These are phyloP conservation scores for Osmerus eperlanus DNA, from an alignment of 2,113 vertebrate genomes.

Conservation along the genomic window DNA sequence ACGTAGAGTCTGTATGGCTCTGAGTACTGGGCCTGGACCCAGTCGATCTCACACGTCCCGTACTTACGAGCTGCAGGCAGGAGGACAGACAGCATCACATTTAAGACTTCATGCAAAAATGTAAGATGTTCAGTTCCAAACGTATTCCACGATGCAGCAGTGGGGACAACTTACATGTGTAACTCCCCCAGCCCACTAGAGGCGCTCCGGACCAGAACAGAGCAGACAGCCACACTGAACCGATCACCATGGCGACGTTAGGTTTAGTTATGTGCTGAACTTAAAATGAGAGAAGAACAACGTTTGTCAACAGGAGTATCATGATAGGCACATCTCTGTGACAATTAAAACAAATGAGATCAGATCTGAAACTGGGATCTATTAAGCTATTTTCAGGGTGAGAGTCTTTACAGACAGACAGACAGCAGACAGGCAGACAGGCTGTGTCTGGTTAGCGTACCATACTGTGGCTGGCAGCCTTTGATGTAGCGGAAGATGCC, in stretches of 20 bases:
- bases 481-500: constrained; percentile 61
- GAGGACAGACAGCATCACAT: not conserved
- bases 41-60: constrained; percentile 37
- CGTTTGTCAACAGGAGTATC: not conserved
- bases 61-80: constrained; percentile 30
- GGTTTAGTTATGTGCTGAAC: constrained; percentile 36
- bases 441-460: constrained; percentile 34
- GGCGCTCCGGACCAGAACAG: constrained; percentile 51
- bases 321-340: too few species aligned
- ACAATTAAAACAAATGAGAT: constrained; percentile 16
- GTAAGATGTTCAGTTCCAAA: too few species aligned
- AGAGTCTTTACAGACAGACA: too few species aligned
- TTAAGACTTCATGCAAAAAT: too few species aligned
- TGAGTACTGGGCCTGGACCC: constrained; percentile 36
- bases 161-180: constrained; percentile 39
- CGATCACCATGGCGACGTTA: constrained; percentile 35
- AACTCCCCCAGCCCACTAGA: constrained; percentile 54
- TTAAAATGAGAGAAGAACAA: constrained; percentile 26
- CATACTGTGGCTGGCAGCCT: constrained; percentile 51
- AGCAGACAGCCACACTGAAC: constrained; percentile 40
- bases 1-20: constrained; percentile 23
- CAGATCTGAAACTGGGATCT: not conserved
- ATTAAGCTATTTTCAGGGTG: too few species aligned
- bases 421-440: too few species aligned
- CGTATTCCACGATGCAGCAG: too few species aligned